Conservation (phyloP, 2,113 vertebrate genomes). For the Neolamprologus kungweensis region DNA sequence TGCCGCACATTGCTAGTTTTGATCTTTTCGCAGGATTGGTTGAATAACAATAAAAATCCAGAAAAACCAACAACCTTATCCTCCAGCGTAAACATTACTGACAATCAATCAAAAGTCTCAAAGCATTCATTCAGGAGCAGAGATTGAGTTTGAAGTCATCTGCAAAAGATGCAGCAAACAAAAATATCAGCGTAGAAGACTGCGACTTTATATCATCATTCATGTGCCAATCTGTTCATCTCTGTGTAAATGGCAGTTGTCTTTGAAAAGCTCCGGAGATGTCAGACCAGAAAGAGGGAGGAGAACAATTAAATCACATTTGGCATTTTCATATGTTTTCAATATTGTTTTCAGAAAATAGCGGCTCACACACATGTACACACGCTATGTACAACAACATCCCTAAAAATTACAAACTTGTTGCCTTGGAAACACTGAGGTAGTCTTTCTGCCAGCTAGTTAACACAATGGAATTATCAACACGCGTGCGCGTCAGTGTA, state of each 20-base stretch:
- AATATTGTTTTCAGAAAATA: conserved; percentile 7
- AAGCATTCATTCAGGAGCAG: not conserved
- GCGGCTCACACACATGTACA: not conserved
- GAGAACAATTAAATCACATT: not conserved
- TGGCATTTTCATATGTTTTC: conserved; percentile 8
- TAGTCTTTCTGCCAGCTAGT: conserved; percentile 36
- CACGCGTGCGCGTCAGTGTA: conserved; percentile 8
- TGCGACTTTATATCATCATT: not conserved
- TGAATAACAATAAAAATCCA: not conserved
- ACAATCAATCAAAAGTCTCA: not conserved
- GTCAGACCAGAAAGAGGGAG: not conserved
- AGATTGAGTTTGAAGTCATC: not conserved
- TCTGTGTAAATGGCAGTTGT: not conserved
- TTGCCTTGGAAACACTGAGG: conserved; percentile 57
- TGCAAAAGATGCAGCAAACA: not conserved
- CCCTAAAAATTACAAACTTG: conserved; percentile 41
- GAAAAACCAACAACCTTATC: not conserved
- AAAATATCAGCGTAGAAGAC: not conserved
- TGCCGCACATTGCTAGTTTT: not conserved
- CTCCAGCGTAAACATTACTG: not conserved
- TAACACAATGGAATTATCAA: conserved; percentile 48
- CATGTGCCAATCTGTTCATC: not conserved
- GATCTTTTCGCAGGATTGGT: not conserved
- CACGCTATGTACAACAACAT: not conserved
- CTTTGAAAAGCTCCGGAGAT: not conserved